These are phyloP conservation scores for Galerucella pusilla DNA, from an alignment of 2,888 invertebrate genomes.

Conservation along the genomic window DNA sequence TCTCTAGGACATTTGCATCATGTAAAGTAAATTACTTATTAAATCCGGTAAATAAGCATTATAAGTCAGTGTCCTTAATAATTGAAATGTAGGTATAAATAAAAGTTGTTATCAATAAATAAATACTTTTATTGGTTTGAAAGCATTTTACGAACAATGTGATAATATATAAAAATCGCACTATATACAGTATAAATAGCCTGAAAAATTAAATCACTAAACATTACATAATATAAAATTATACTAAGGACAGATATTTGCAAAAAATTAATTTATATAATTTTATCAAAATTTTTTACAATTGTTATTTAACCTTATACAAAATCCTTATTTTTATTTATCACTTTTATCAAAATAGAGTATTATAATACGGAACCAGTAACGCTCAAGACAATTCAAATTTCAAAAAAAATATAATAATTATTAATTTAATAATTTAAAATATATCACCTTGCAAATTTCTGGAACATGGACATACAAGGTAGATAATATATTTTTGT, in stretches of 20 bases:
- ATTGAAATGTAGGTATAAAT: background rate
- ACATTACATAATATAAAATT: background rate
- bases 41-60: background rate
- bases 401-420: background rate
- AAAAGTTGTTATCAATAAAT: slow-evolving; percentile 7
- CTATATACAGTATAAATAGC: slow-evolving; percentile 1
- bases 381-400: background rate
- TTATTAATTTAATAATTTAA: background rate
- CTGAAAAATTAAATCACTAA: background rate
- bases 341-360: slow-evolving; percentile 16
- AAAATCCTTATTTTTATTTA: slow-evolving; percentile 5
- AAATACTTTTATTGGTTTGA: slow-evolving; percentile 18
- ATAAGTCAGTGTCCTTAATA: slow-evolving; percentile 2
- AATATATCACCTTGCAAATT: background rate
- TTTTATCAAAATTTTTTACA: background rate
- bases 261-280: background rate
- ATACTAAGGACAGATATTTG: background rate
- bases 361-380: slow-evolving; percentile 4
- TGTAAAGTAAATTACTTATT: no score
- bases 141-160: slow-evolving; percentile 4
- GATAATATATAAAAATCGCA: slow-evolving; percentile 12
- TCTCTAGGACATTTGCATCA: no score
- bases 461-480: background rate
- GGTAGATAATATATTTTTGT: background rate
- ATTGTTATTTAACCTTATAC: background rate